Evolutionary conservation across 2,888 invertebrate species (phyloP), one percentile per base, ranked within the genome.

Genomic region (Zygothrica quintamaculata): DNA sequence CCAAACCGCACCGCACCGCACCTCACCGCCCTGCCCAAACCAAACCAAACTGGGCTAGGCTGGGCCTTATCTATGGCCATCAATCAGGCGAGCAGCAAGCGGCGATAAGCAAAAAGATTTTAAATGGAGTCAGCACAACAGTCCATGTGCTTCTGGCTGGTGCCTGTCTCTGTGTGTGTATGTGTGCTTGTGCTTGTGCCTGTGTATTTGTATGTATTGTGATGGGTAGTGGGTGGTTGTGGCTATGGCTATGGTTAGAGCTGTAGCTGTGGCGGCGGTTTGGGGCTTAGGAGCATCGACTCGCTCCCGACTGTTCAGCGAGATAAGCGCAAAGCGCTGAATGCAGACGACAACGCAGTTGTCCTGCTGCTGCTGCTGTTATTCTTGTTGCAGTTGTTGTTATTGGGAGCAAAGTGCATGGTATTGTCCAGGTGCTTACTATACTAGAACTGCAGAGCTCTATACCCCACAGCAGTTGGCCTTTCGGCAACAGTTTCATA

Each of bases 41-140:
- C n/a, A n/a, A n/a, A n/a, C n/a, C n/a, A n/a, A 59, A 55, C 73
- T 52, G 67, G 78, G 75, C 78, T 80, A 61, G 79, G 81, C 84
- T 68, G 52, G 74, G 74, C 59, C 90, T 90, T 91, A 91, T 91
- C 90, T 89, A 86, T 89, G 90, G 89, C 90, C 90, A 91, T 91
- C 90, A 91, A 91, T 91, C 91, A 91, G 90, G 87, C 88, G 87
- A 88, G 88, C 87, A 84, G 87, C 88, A 81, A 88, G 80, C 84
- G 77, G 81, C 89, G 91, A 90, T 90, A 90, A 90, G 88, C 89
- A 89, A 89, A 89, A 89, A 90, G 90, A 90, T 90, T 90, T 89
- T 88, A 89, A 90, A 90, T 89, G 89, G 88, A 89, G 47, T 46
- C 47, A 42, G 44, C n/a, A 37, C 15, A 15, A 1, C 12, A 51